Base-by-base conservation (phyloP, 2,797 vertebrate genomes). In the Ptychadena robeensis region DNA sequence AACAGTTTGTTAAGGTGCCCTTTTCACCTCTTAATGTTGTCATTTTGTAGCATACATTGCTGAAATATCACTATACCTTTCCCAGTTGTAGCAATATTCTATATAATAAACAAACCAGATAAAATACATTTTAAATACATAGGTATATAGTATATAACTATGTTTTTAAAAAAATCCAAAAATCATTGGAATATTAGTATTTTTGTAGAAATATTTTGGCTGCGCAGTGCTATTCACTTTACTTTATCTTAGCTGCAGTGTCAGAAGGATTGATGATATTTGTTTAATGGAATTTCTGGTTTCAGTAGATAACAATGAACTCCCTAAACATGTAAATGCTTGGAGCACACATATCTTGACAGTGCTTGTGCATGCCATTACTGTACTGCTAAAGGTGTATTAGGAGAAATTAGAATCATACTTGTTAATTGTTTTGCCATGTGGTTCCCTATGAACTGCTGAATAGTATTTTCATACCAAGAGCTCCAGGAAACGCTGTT, bases 241-340 rank as follows among this genome's bases (percentile, higher is more conserved):
- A 53, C 8, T 34, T 22, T 53, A 78, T 78, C 38, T 31, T 78
- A 25, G 12, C 32, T 69, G 25, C 30, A 68, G 40, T 79, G 76
- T 79, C 76, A 69, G 44, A 28, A 79, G 76, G 76, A 79, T 69
- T 79, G 53, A 79, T 79, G 44, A 37, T 79, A 79, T 79, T 68
- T 79, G 65, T 69, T 79, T 68, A 59, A 68, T 79, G 44, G 76
- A 69, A 57, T 79, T 57, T 79, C 76, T 79, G 76, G 40, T 79
- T 79, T 31, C 65, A 18, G 67, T 79, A 79, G 76, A 79, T 79
- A 79, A 79, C 76, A 14, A 79, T 48, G 30, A 30, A 37, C 67
- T 57, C 28, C n/a, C 53, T 66, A 69, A 34, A 69, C 15, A 79
- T 68, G 53, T 68, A 27, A 79, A 78, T 78, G 48, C 28, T 67